Percentiles rank a stretch among this genome's conserved stretches.
Conservation (phyloP, 2,113 vertebrate species). For the Carassius auratus region DNA sequence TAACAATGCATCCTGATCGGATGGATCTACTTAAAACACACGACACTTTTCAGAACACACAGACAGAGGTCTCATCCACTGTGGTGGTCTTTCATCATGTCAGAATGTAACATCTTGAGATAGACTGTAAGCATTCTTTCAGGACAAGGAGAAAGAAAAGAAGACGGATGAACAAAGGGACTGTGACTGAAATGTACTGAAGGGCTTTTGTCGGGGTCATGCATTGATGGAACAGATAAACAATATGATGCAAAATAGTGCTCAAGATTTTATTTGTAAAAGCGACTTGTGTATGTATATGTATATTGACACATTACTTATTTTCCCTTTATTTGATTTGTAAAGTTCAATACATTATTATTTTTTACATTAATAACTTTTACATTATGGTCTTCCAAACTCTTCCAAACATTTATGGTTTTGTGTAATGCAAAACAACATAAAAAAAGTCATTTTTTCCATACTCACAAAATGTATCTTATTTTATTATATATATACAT, state of each 20-base stretch:
- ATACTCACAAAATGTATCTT: too few relatives aligned
- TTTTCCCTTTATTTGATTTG: too few relatives aligned
- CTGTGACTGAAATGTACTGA: background rate
- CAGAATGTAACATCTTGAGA: constrained; percentile 62
- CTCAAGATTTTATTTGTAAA: background rate
- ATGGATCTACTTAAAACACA: constrained; percentile 61
- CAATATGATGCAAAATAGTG: background rate
- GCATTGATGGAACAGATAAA: background rate
- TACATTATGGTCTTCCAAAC: too few relatives aligned
- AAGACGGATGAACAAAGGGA: background rate
- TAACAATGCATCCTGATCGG: constrained; percentile 65
- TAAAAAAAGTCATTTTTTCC: too few relatives aligned
- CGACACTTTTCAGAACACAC: constrained; percentile 57
- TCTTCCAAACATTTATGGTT: too few relatives aligned
- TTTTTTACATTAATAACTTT: too few relatives aligned
- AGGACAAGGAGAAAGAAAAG: constrained; percentile 55
- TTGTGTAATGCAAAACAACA: too few relatives aligned
- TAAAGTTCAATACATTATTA: too few relatives aligned
- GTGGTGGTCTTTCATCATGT: constrained; percentile 70
- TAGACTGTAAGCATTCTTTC: constrained; percentile 64
- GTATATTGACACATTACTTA: too few relatives aligned
- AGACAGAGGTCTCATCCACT: constrained; percentile 63
- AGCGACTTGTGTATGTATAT: background rate
- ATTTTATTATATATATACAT: too few relatives aligned
- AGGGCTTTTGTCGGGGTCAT: background rate